These are phyloP conservation scores for Mionectes macconnelli DNA, from an alignment of 2,113 vertebrate genomes.

Conservation along the genomic window DNA sequence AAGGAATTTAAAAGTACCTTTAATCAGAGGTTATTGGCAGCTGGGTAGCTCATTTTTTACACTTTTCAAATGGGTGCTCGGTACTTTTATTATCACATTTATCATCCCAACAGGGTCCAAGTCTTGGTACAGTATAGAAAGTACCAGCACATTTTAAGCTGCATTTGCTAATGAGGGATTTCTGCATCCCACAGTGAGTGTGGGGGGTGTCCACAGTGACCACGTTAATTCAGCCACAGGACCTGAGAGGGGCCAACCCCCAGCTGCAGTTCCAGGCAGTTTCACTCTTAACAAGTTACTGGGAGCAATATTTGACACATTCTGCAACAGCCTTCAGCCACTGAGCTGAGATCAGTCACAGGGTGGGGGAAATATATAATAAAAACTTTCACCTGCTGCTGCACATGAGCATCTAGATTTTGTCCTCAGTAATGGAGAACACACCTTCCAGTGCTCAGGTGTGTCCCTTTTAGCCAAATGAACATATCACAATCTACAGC, in stretches of 20 bases:
- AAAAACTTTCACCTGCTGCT: neutral
- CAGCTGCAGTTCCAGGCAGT: neutral
- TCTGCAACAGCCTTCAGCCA: neutral
- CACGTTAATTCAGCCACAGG: neutral
- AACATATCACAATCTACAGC: neutral
- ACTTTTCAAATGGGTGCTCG: neutral
- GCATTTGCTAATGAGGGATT: neutral
- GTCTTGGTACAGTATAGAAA: neutral
- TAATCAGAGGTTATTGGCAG: constrained; percentile 37
- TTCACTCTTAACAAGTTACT: neutral
- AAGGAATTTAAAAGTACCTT: constrained; percentile 12
- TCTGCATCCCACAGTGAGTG: neutral
- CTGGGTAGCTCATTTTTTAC: neutral
- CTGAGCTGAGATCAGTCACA: neutral
- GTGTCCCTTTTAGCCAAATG: neutral
- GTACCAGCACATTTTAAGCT: neutral
- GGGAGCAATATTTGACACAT: neutral
- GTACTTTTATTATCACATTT: neutral
- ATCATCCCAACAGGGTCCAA: neutral
- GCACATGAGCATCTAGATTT: neutral
- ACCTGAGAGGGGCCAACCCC: neutral
- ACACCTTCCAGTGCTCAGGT: neutral
- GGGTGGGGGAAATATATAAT: neutral
- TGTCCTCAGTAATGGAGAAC: neutral
- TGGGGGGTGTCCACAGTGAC: neutral